Base-by-base conservation (phyloP, 2,797 vertebrate species). In the Zenarchopterus dispar region DNA sequence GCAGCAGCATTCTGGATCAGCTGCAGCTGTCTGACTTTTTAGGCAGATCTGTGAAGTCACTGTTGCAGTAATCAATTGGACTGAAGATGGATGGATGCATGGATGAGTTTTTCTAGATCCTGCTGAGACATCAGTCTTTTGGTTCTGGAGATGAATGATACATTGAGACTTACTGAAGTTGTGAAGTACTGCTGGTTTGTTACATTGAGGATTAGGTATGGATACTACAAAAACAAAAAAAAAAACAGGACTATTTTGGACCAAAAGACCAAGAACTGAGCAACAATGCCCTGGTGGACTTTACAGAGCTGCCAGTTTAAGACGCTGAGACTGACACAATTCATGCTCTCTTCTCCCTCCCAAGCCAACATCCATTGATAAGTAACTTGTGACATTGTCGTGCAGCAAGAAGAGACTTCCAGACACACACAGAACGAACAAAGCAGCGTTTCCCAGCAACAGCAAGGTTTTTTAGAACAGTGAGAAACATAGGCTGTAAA, bases 111-210 rank as follows among this genome's bases (percentile, higher is more conserved):
- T n/a, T n/a, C n/a, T n/a, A n/a, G n/a, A n/a, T n/a, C n/a, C n/a
- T n/a, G n/a, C n/a, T n/a, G n/a, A n/a, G n/a, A n/a, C n/a, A n/a
- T n/a, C n/a, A n/a, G n/a, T n/a, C n/a, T n/a, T n/a, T n/a, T n/a
- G n/a, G n/a, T n/a, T n/a, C n/a, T n/a, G n/a, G n/a, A n/a, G n/a
- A n/a, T n/a, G n/a, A n/a, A n/a, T n/a, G n/a, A n/a, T n/a, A 75
- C 71, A 67, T 65, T 62, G 56, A 65, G 61, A 75, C 74, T 69
- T 43, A 77, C 85, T 72, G 19, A 72, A 73, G 65, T 43, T 17
- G 36, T 39, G 36, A 15, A 39, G 2, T 13, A 15, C 45, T 50
- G 50, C 56, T 52, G 73, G 49, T 65, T 36, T 59, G 55, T 43
- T 61, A 18, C 23, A 70, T 39, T 4, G 13, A 39, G 36, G 28